These are phyloP conservation scores for Solenodon paradoxus DNA, from an alignment of 2,113 vertebrate genomes.

Conservation along the genomic window DNA sequence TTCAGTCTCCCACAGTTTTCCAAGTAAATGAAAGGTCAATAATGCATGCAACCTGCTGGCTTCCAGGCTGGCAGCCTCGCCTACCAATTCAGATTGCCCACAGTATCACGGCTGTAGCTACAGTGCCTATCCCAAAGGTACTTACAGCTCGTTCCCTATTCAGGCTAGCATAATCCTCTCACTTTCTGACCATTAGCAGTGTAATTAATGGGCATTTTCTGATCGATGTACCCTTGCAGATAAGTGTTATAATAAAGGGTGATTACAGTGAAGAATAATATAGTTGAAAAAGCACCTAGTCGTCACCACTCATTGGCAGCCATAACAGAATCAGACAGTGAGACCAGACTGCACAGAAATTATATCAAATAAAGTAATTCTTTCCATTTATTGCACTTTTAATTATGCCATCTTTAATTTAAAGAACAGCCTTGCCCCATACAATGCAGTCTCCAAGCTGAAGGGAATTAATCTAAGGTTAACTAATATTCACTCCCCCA, in stretches of 20 bases:
- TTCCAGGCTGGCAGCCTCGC: slow-evolving; percentile 14
- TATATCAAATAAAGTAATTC: slow-evolving; percentile 72
- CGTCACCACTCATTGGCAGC: slow-evolving; percentile 48
- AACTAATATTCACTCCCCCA: slow-evolving; percentile 69
- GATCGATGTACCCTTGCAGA: slow-evolving; percentile 68
- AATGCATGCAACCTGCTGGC: slow-evolving; percentile 24
- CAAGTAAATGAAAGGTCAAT: slow-evolving; percentile 53
- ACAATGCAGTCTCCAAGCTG: slow-evolving; percentile 48
- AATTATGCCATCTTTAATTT: slow-evolving; percentile 75
- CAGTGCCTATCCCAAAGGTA: background rate
- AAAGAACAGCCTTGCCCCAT: slow-evolving; percentile 51
- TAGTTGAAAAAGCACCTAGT: slow-evolving; percentile 34
- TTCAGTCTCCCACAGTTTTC: slow-evolving; percentile 19
- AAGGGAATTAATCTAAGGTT: slow-evolving; percentile 72
- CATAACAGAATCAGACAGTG: slow-evolving; percentile 63
- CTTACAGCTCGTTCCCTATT: slow-evolving; percentile 29
- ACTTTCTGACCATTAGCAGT: slow-evolving; percentile 66
- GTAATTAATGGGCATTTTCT: slow-evolving; percentile 73
- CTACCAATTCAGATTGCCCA: background rate
- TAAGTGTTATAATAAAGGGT: slow-evolving; percentile 68
- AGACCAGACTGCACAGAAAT: slow-evolving; percentile 62
- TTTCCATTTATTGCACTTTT: slow-evolving; percentile 75
- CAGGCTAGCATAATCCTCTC: slow-evolving; percentile 54
- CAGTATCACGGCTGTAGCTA: background rate
- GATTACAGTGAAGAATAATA: slow-evolving; percentile 59